phyloP scores from a whole-genome alignment of 92 coral and sea anemone species.

The Siderastrea siderea region DNA sequence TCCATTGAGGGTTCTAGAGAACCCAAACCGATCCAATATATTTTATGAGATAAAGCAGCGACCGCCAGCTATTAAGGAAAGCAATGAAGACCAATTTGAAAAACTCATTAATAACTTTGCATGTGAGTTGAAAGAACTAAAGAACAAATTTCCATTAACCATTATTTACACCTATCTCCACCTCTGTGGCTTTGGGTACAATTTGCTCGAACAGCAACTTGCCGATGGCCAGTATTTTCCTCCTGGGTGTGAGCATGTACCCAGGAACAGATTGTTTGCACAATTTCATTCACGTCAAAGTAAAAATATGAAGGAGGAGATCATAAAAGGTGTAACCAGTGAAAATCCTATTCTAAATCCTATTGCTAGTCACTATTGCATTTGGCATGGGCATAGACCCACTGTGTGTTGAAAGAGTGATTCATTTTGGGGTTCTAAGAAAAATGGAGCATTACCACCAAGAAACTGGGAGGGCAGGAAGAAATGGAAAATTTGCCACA shows the following conservation, averaged over 20 bases:
- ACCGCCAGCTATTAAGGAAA: slow-evolving; percentile 11
- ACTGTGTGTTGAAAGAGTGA: slow-evolving; percentile 12
- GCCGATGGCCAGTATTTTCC: slow-evolving; percentile 38
- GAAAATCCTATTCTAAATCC: slow-evolving; percentile 14
- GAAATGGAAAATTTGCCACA: slow-evolving; percentile 26
- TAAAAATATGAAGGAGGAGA: slow-evolving; percentile 16
- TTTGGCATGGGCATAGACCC: slow-evolving; percentile 44
- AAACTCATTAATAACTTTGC: neutral
- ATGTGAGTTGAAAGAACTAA: slow-evolving; percentile 21
- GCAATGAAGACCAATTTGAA: slow-evolving; percentile 31
- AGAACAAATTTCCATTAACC: slow-evolving; percentile 26
- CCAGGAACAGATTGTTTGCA: slow-evolving; percentile 30
- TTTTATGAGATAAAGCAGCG: slow-evolving; percentile 27
- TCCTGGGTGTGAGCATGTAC: slow-evolving; percentile 3
- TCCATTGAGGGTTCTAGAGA: slow-evolving; percentile 34
- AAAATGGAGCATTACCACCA: slow-evolving; percentile 30
- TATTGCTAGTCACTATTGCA: slow-evolving; percentile 39
- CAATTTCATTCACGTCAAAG: slow-evolving; percentile 29
- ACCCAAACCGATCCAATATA: slow-evolving; percentile 33
- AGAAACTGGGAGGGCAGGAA: slow-evolving; percentile 47
- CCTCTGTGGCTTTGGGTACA: slow-evolving; percentile 30
- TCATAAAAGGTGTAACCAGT: slow-evolving; percentile 3
- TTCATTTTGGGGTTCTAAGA: slow-evolving; percentile 36
- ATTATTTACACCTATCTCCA: slow-evolving; percentile 6
- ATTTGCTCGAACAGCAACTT: neutral